A percentile compares a stretch with the other conserved stretches of the same genome.
phyloP scores from a whole-genome alignment of 1,140 invertebrate genomes.

The Neuroterus valhalla region DNA sequence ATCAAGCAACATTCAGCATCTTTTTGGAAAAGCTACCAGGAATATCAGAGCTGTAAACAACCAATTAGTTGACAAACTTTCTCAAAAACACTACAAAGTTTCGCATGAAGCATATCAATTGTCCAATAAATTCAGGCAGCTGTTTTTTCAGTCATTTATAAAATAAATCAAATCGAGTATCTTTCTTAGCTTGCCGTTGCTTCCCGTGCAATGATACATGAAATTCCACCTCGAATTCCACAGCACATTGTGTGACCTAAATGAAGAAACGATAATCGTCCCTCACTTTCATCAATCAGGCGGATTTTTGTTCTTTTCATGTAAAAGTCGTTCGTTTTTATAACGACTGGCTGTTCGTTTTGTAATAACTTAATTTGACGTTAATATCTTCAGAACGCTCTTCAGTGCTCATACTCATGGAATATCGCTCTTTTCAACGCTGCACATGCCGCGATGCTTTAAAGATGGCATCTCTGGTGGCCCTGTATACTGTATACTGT shows the following conservation, averaged over 20 bases:
- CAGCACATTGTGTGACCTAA: not conserved
- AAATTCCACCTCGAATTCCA: no score
- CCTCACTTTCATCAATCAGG: not conserved
- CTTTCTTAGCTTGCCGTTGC: not conserved
- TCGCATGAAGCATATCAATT: no score
- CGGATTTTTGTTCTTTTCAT: not conserved
- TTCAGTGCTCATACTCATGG: conserved; percentile 41
- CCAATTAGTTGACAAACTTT: no score
- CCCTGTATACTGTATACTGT: no score
- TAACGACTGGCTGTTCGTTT: conserved; percentile 45
- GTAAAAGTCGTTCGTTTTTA: not conserved
- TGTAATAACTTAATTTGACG: conserved; percentile 61
- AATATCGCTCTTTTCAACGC: conserved; percentile 62
- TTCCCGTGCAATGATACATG: not conserved
- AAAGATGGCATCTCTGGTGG: conserved; percentile 58
- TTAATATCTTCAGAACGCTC: conserved; percentile 57
- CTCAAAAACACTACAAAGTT: no score
- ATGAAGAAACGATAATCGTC: not conserved
- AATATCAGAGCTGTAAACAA: no score
- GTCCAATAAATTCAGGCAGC: no score
- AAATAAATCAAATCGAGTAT: not conserved
- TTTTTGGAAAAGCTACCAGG: no score
- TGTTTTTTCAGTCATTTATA: not conserved
- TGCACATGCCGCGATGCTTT: conserved; percentile 40
- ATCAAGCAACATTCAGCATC: no score